These are phyloP conservation scores for Ochropleura leucogaster DNA, from an alignment of 2,888 invertebrate species.

Conservation along the genomic window DNA sequence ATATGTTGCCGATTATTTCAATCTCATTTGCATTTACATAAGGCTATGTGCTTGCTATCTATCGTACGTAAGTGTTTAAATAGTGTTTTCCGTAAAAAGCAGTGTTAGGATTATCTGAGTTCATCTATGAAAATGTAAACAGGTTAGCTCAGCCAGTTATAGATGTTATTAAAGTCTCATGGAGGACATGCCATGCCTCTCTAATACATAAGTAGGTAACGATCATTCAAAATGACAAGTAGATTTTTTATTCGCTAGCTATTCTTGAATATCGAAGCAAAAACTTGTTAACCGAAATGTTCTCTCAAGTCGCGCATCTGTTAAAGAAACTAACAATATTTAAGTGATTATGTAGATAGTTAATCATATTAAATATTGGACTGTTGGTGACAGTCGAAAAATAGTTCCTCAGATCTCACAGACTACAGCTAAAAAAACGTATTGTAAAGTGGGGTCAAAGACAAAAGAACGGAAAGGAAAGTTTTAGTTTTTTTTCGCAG, in stretches of 20 bases:
- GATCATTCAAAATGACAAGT: constrained; percentile 49
- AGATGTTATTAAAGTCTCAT: constrained; percentile 20
- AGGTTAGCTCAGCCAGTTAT: constrained; percentile 18
- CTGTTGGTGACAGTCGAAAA: constrained; percentile 12
- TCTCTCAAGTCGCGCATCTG: constrained; percentile 32
- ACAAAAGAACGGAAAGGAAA: constrained; percentile 46
- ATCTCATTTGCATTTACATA: constrained; percentile 62
- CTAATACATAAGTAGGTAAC: constrained; percentile 32
- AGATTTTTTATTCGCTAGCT: constrained; percentile 45
- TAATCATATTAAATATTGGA: not conserved
- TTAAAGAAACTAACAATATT: constrained; percentile 21
- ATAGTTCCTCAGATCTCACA: not conserved
- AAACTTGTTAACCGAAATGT: constrained; percentile 46
- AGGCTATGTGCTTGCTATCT: constrained; percentile 36
- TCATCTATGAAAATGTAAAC: constrained; percentile 22
- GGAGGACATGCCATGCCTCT: constrained; percentile 17
- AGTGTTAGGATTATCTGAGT: constrained; percentile 25
- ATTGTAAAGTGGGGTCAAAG: constrained; percentile 22
- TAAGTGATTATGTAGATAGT: constrained; percentile 3
- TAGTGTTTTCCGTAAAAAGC: constrained; percentile 9
- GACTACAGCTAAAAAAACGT: constrained; percentile 5
- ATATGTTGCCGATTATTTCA: constrained; percentile 52
- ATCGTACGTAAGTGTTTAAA: constrained; percentile 21
- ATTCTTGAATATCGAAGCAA: constrained; percentile 48
- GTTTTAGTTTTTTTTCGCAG: constrained; percentile 36